Evolutionary conservation across 1,140 invertebrate species (phyloP).

Genomic region (Hesperophylax magnus): DNA sequence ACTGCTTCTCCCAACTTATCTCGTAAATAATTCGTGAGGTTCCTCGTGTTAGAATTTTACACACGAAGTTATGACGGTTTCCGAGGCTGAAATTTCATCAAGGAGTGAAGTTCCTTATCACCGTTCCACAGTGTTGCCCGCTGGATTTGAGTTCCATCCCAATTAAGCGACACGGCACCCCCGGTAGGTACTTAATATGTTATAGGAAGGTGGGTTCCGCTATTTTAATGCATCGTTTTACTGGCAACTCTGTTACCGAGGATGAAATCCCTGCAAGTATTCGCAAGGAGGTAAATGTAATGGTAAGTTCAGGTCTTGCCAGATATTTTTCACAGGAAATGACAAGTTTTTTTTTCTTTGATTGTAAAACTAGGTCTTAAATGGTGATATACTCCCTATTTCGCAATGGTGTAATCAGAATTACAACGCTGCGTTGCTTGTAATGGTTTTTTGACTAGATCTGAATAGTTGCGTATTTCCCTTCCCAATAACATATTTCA

Average conservation of each 20-base stretch:
- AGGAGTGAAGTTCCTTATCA: slow-evolving; percentile 8
- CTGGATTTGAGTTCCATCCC: slow-evolving; percentile 17
- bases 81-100: slow-evolving; percentile 22
- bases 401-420: too few relatives aligned
- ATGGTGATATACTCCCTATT: too few relatives aligned
- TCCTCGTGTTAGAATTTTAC: background rate
- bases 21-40: background rate
- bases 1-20: too few relatives aligned
- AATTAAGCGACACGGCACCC: slow-evolving; percentile 18
- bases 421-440: too few relatives aligned
- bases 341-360: too few relatives aligned
- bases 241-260: background rate
- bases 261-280: background rate
- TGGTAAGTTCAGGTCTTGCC: too few relatives aligned
- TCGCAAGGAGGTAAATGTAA: background rate
- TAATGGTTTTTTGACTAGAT: too few relatives aligned
- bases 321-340: too few relatives aligned
- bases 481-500: too few relatives aligned
- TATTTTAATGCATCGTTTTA: slow-evolving; percentile 28
- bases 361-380: too few relatives aligned
- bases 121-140: slow-evolving; percentile 30
- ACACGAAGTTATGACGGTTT: slow-evolving; percentile 4
- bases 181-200: background rate
- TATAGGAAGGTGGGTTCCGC: background rate
- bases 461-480: too few relatives aligned